Conservation (phyloP, 2,113 vertebrate species). For the Sebastes schlegelii region DNA sequence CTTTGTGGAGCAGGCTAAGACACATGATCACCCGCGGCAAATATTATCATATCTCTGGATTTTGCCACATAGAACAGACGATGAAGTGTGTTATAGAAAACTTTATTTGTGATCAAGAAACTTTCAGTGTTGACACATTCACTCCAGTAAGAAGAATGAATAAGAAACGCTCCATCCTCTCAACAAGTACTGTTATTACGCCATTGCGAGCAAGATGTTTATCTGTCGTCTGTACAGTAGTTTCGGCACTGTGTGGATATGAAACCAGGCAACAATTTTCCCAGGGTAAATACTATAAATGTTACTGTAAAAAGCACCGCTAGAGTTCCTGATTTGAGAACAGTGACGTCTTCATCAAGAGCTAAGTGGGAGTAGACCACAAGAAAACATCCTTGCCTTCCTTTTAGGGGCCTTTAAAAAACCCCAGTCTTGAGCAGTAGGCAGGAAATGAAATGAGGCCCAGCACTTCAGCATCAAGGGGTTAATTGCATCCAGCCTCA, state of each 20-base stretch:
- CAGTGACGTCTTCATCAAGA: not conserved
- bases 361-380: slow-evolving; percentile 21
- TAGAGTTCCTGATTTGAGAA: slow-evolving; percentile 10
- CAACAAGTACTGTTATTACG: not conserved
- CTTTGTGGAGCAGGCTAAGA: slow-evolving; percentile 15
- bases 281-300: not conserved
- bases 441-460: slow-evolving; percentile 70
- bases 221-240: not conserved
- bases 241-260: not conserved
- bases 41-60: not conserved
- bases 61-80: not conserved
- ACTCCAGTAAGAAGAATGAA: not conserved
- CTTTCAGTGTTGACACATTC: not conserved
- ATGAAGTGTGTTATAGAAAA: not conserved
- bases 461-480: slow-evolving; percentile 53
- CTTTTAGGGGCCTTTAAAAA: slow-evolving; percentile 27
- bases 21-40: not conserved
- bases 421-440: slow-evolving; percentile 24
- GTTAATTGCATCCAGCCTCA: slow-evolving; percentile 71
- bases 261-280: not conserved
- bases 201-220: not conserved
- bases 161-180: not conserved
- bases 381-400: slow-evolving; percentile 26
- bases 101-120: not conserved
- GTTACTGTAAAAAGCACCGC: not conserved